phyloP scores from a whole-genome alignment of 2,888 invertebrate species.

The Allygus modestus region DNA sequence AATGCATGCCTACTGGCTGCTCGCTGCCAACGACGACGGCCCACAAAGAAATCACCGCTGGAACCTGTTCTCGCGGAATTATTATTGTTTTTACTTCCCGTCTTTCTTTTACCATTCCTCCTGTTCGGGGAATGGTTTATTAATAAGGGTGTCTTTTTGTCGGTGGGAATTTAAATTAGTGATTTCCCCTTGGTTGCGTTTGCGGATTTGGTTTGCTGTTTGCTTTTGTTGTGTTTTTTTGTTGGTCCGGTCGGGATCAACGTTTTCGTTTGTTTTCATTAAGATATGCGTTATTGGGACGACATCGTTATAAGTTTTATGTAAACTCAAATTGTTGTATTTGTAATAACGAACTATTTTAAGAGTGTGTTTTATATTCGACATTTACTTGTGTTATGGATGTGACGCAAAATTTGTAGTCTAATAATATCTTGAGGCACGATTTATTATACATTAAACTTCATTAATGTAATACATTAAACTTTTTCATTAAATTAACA shows the following conservation, averaged over 20 bases:
- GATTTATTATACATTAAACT: no score
- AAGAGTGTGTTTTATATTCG: no score
- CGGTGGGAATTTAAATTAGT: conserved; percentile 31
- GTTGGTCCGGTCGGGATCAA: background rate
- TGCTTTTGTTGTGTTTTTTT: background rate
- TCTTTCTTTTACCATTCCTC: conserved; percentile 10
- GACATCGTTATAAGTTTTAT: background rate
- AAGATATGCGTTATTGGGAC: background rate
- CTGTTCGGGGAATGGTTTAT: conserved; percentile 19
- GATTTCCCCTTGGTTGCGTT: background rate
- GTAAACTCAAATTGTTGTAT: no score
- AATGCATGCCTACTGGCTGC: background rate
- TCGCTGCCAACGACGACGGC: background rate
- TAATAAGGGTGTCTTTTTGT: conserved; percentile 30
- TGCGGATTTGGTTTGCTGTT: background rate
- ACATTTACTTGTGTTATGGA: no score
- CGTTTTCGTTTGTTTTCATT: background rate
- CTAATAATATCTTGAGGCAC: no score
- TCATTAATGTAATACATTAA: no score
- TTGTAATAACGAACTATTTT: no score
- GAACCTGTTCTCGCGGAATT: conserved; percentile 26
- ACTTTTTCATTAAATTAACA: no score
- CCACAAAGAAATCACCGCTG: conserved; percentile 21
- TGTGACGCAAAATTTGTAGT: no score
- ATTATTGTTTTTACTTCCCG: conserved; percentile 45